Conservation (phyloP, 2,797 vertebrate species). For the Peromyscus eremicus region DNA sequence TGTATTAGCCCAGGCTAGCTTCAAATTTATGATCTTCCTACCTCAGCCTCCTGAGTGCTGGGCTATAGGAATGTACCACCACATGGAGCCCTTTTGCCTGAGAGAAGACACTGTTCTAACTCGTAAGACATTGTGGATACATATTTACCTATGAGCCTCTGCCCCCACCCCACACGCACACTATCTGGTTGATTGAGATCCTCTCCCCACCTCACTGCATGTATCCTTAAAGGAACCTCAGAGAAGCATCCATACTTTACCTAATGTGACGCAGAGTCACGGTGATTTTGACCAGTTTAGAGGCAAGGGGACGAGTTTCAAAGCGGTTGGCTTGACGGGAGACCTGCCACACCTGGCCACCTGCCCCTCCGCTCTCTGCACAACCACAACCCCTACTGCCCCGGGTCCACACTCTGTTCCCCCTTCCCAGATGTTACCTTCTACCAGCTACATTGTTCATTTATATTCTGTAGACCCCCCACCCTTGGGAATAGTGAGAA, state of each 20-base stretch:
- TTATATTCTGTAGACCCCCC: background rate
- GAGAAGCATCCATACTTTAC: background rate
- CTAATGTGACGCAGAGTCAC: background rate
- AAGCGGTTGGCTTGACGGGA: background rate
- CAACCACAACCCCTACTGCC: background rate
- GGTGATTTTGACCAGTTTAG: background rate
- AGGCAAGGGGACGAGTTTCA: background rate
- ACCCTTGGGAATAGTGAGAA: background rate
- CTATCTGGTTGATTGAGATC: background rate
- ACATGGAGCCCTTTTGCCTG: background rate
- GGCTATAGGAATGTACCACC: background rate
- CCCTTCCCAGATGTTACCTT: background rate
- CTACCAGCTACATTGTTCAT: background rate
- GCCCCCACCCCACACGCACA: rapidly evolving
- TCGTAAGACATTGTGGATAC: background rate
- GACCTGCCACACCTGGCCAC: no score
- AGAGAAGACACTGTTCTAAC: background rate
- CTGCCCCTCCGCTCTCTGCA: background rate
- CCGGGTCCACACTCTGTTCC: background rate
- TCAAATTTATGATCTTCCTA: background rate
- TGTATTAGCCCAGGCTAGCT: background rate
- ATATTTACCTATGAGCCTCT: background rate
- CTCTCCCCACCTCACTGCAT: background rate
- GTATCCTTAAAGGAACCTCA: background rate
- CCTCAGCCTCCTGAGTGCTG: background rate